These are phyloP conservation scores for Bufotes viridis DNA, from an alignment of 2,797 vertebrate species.

Conservation along the genomic window DNA sequence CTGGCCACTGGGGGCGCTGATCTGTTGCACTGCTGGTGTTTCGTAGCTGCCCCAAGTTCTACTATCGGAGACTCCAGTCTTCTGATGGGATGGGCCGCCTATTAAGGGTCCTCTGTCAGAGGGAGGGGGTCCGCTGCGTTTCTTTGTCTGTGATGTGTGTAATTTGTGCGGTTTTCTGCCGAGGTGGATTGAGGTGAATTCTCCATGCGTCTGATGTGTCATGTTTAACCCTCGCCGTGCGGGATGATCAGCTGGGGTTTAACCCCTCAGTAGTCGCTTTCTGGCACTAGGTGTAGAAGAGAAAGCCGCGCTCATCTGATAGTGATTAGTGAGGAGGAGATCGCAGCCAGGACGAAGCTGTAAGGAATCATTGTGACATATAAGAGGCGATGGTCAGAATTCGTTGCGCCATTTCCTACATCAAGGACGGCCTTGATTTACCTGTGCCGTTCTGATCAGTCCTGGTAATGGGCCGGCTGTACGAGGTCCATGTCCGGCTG, in stretches of 20 bases:
- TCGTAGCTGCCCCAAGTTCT: not conserved
- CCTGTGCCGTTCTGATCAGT: not conserved
- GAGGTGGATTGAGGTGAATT: constrained; percentile 17
- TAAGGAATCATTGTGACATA: not conserved
- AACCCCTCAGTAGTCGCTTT: not conserved
- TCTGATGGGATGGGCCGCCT: not conserved
- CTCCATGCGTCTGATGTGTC: not conserved
- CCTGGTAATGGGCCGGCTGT: not conserved
- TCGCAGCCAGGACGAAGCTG: not conserved
- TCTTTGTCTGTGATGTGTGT: constrained; percentile 14
- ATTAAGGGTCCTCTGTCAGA: not conserved
- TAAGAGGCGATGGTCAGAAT: not conserved
- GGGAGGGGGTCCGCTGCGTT: not conserved
- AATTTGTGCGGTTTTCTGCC: constrained; percentile 8
- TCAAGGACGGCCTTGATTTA: not conserved
- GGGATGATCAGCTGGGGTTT: not conserved
- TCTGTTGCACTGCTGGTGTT: not conserved
- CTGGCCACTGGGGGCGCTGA: not conserved
- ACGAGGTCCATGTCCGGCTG: not conserved
- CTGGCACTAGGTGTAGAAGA: not conserved
- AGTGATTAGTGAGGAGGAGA: not conserved
- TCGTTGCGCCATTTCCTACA: not conserved
- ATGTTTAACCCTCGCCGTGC: not conserved
- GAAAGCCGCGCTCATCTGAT: constrained; percentile 11
- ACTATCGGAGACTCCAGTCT: not conserved